phyloP scores from a whole-genome alignment of 2,113 vertebrate species.

The Arizona elegans region DNA sequence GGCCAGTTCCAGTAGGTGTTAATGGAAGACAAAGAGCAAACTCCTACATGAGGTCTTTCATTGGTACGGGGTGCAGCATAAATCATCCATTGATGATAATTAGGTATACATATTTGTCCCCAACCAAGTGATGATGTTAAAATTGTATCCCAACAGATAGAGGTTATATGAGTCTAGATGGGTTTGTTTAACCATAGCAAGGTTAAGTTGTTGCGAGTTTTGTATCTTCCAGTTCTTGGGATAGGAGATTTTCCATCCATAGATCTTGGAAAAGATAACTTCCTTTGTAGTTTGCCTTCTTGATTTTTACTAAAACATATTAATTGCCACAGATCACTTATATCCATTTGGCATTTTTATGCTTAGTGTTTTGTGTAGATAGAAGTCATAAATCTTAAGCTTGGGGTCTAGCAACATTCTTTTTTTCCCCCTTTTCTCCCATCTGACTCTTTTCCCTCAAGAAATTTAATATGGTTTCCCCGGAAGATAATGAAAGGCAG shows the following conservation, averaged over 20 bases:
- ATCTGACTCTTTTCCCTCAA: background rate
- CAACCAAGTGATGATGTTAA: background rate
- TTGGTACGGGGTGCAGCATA: background rate
- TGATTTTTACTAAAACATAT: background rate
- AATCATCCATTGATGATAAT: background rate
- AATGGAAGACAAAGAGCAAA: background rate
- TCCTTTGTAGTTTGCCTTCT: background rate
- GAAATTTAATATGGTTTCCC: background rate
- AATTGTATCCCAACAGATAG: background rate
- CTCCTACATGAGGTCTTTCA: background rate
- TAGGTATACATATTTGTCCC: background rate
- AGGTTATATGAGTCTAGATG: background rate
- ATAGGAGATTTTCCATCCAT: background rate
- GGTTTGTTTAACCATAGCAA: background rate
- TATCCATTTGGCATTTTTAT: background rate
- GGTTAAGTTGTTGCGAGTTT: background rate
- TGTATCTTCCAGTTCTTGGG: background rate
- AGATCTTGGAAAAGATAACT: background rate
- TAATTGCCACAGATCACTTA: background rate
- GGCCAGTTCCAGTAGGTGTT: background rate
- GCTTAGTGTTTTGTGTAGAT: background rate
- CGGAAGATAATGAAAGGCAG: too few species aligned
- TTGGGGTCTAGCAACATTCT: background rate
- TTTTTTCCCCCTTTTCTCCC: rapidly evolving
- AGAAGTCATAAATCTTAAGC: background rate